These are phyloP conservation scores for Machimus atricapillus DNA, from an alignment of 2,888 invertebrate species.

Conservation along the genomic window DNA sequence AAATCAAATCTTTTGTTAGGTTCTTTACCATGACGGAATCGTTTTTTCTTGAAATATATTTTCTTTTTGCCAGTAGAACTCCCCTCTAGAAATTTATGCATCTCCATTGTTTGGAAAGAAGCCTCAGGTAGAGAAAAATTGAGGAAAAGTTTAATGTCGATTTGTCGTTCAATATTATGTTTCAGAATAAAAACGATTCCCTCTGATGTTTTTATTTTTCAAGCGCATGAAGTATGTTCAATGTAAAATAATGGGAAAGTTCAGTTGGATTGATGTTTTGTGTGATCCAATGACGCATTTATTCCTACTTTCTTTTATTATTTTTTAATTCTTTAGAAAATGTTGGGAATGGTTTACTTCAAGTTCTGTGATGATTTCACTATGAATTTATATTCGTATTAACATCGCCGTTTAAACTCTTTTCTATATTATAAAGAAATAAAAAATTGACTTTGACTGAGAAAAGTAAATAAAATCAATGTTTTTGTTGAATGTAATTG, in stretches of 20 bases:
- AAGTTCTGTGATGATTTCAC: no score
- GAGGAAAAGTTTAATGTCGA: background rate
- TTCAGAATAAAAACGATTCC: background rate
- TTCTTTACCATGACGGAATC: background rate
- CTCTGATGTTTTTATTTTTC: background rate
- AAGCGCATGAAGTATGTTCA: background rate
- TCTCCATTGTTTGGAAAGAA: background rate
- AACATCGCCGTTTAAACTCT: no score
- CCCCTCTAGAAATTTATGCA: background rate
- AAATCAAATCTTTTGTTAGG: background rate
- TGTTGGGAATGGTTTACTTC: background rate
- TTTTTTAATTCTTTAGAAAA: background rate
- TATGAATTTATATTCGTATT: no score
- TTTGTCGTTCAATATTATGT: background rate
- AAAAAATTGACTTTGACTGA: background rate
- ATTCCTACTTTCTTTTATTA: background rate
- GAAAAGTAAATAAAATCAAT: background rate
- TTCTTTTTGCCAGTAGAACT: background rate
- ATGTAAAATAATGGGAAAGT: background rate
- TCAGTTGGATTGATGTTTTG: background rate
- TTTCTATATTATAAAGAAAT: background rate
- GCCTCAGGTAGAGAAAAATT: background rate
- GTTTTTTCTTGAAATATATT: background rate
- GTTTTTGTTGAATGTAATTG: background rate
- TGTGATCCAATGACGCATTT: background rate